Evolutionary conservation across 2,888 invertebrate genomes (phyloP), one percentile per base, ranked within the genome.

Genomic region (Dioctria rufipes): DNA sequence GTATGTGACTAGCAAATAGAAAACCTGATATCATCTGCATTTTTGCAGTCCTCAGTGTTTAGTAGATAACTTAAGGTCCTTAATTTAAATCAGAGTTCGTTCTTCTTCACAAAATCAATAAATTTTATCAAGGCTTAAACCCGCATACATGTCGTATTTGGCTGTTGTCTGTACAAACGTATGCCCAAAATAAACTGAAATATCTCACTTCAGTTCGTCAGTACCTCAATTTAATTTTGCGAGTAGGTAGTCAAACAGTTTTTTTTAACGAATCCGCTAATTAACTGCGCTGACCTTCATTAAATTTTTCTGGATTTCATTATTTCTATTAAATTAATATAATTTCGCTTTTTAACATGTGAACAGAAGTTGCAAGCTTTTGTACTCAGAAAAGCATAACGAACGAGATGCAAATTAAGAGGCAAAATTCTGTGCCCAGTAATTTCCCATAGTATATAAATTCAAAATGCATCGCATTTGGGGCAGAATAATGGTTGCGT

Each of bases 281-380:
- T 60, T 60, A 60, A 60, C 60, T 60, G 13, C n/a, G 5, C 25
- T 39, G 61, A 37, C 61, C 61, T 61, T 61, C 4, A 61, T 39
- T 39, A 2, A 61, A 61, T 61, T 61, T 51, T 61, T 11, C 61
- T 3, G 61, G 61, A 61, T 11, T 39, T 5, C n/a, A 2, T 61
- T 61, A 61, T 61, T 61, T 61, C 25, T 40, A 61, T 61, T 0
- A 61, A 61, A 61, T 39, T 61, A 61, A 54, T 54, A 54, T 54
- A n/a, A n/a, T 54, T 54, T 8, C n/a, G 3, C n/a, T 54, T 54
- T 54, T 54, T 54, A 11, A 6, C 54, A 54, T 11, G 3, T 54
- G 54, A n/a, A n/a, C 54, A 8, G 54, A 11, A 11, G n/a, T 54
- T 54, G 54, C 3, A 54, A 54, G 25, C 25, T 11, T 6, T 54